Base-by-base conservation (phyloP, 2,113 vertebrate genomes). In the Calypte anna region DNA sequence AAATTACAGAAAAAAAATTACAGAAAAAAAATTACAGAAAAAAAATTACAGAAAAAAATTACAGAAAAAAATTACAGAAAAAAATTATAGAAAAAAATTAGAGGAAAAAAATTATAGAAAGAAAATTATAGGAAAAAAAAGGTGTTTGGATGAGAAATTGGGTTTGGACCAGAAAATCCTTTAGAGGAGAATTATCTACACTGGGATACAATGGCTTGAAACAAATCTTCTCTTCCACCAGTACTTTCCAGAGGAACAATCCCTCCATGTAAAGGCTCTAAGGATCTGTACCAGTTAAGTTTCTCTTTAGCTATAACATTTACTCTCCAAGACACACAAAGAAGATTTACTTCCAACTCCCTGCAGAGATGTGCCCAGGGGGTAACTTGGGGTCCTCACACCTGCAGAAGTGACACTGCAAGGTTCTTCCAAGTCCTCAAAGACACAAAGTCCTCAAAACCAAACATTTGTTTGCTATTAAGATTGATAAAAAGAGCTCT, bases 301-400 rank as follows among this genome's bases (percentile, higher is more conserved):
- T 59, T 28, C 14, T 80, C 51, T 57, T 83, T 50, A 82, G 72
- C 15, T 38, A 6, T 5, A 31, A 17, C 17, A 21, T 76, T 73
- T 69, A 33, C 22, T 70, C 57, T 46, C 38, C 6, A 58, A 57
- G 36, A 58, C 5, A 64, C 30, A 68, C 19, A 53, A 36, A 77
- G 30, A 73, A 78, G 5, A n/a, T 3, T 57, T 57, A 13, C 16
- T 85, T 36, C 73, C 40, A 55, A 6, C 30, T 62, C 27, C 31
- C 22, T 36, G 21, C 13, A 58, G 6, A 68, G 78, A 62, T 0
- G 0, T 5, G 40, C 28, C 53, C 4, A 64, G 68, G 12, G 58
- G 25, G 14, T 9, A 46, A 22, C 51, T 24, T 40, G 2, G 22
- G 17, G 4, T 68, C 54, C 88, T 69, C 57, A 54, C 3, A 44